Conservation (phyloP, 2,797 vertebrate genomes). For the Centroberyx gerrardi region DNA sequence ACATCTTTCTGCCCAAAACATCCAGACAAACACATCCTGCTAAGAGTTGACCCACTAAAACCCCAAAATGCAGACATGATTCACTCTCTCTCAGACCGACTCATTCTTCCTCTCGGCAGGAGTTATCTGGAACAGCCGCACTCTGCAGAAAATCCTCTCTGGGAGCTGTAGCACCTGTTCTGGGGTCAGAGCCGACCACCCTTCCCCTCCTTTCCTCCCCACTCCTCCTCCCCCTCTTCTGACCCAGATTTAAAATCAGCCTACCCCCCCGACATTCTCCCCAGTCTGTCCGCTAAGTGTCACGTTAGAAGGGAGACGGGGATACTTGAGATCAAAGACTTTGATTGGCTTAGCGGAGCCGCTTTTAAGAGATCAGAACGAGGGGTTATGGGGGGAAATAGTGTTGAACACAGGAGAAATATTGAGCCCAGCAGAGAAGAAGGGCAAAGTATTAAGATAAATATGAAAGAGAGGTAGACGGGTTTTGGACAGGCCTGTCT, state of each 20-base stretch:
- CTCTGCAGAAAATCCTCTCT: constrained; percentile 58
- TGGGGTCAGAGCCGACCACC: constrained; percentile 57
- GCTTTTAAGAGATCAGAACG: constrained; percentile 33
- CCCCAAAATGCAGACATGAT: constrained; percentile 27
- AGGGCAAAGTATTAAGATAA: constrained; percentile 3
- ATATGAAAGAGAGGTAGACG: constrained; percentile 3
- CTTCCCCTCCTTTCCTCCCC: constrained; percentile 22
- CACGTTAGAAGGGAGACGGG: constrained; percentile 35
- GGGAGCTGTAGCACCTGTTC: constrained; percentile 76
- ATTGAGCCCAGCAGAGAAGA: constrained; percentile 50
- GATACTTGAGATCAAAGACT: constrained; percentile 61
- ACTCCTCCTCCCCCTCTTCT: constrained; percentile 29
- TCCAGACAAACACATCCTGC: constrained; percentile 20
- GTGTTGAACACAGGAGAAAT: constrained; percentile 32
- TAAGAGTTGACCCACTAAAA: constrained; percentile 50
- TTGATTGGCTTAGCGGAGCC: constrained; percentile 59
- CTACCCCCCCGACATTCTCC: constrained; percentile 9
- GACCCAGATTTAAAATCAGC: constrained; percentile 75
- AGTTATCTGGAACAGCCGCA: constrained; percentile 51
- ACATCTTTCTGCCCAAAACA: constrained; percentile 18
- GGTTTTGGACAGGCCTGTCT: background rate
- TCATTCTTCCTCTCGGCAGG: constrained; percentile 53
- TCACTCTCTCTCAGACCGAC: constrained; percentile 30
- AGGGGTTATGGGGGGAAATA: constrained; percentile 43
- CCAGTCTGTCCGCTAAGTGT: constrained; percentile 24